These are phyloP conservation scores for Ispidina picta DNA, from an alignment of 2,797 vertebrate genomes.

Conservation along the genomic window DNA sequence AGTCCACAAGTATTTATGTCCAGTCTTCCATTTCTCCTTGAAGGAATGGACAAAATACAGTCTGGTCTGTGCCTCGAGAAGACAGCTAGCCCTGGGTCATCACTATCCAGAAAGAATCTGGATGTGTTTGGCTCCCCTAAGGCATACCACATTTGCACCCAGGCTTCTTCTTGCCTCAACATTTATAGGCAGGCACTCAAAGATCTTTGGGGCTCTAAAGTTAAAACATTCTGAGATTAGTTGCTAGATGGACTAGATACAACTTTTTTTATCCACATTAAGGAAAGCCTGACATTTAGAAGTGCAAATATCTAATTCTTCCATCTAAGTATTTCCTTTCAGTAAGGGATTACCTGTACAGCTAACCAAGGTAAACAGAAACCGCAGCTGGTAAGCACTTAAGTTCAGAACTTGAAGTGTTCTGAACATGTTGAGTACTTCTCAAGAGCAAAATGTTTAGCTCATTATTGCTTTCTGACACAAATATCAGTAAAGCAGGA, in stretches of 20 bases:
- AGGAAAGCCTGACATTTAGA: neutral
- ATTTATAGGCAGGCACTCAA: neutral
- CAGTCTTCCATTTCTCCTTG: neutral
- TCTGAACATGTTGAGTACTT: neutral
- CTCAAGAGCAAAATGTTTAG: neutral
- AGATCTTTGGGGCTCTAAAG: neutral
- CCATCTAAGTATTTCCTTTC: neutral
- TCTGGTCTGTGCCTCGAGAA: neutral
- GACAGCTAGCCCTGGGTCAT: neutral
- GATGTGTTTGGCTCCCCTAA: neutral
- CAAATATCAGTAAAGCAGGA: neutral
- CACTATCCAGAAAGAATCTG: neutral
- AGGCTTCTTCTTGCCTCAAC: neutral
- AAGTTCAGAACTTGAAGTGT: neutral
- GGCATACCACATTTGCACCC: neutral
- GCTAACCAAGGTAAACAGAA: neutral
- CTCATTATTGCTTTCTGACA: neutral
- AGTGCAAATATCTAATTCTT: neutral
- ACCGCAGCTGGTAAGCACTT: neutral
- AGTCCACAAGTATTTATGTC: neutral
- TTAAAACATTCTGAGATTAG: neutral
- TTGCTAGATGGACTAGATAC: neutral
- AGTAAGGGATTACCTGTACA: neutral
- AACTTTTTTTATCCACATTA: neutral
- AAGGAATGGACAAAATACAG: neutral